Conservation (phyloP, 2,113 vertebrate genomes). For the Odontesthes bonariensis region DNA sequence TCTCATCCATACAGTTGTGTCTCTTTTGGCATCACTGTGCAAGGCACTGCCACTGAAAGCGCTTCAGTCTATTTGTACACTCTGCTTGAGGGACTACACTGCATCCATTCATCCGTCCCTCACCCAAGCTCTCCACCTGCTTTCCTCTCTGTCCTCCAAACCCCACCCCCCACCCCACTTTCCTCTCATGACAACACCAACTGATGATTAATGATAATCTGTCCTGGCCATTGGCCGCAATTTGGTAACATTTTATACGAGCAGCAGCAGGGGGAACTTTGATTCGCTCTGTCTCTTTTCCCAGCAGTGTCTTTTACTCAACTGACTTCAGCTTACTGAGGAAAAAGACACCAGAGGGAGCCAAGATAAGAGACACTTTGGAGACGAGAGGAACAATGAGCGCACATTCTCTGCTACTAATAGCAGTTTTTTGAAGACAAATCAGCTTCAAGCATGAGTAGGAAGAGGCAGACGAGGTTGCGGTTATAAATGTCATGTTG, state of each 20-base stretch:
- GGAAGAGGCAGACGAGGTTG: constrained; percentile 57
- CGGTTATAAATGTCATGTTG: constrained; percentile 55
- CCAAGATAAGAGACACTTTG: constrained; percentile 72
- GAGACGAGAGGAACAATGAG: constrained; percentile 61
- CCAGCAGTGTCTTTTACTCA: constrained; percentile 73
- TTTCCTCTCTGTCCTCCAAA: constrained; percentile 37
- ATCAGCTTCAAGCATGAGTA: constrained; percentile 56
- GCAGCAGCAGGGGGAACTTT: constrained; percentile 51
- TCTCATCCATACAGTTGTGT: constrained; percentile 56
- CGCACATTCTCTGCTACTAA: constrained; percentile 68
- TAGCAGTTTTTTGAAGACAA: constrained; percentile 63
- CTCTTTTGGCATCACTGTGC: constrained; percentile 60
- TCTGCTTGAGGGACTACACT: constrained; percentile 65
- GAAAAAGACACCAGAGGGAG: constrained; percentile 75
- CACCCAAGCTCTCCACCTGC: constrained; percentile 60
- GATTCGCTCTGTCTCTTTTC: constrained; percentile 50
- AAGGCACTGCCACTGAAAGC: constrained; percentile 56
- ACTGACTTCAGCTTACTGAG: constrained; percentile 65
- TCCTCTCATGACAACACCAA: constrained; percentile 47
- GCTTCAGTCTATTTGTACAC: constrained; percentile 57
- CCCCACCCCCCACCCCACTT: constrained; percentile 49
- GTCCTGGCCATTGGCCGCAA: constrained; percentile 39
- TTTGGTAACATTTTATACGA: constrained; percentile 52
- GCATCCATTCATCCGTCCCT: constrained; percentile 69
- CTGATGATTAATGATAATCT: constrained; percentile 66